These are phyloP conservation scores for Spodoptera exigua DNA, from an alignment of 2,888 invertebrate species.

Conservation along the genomic window DNA sequence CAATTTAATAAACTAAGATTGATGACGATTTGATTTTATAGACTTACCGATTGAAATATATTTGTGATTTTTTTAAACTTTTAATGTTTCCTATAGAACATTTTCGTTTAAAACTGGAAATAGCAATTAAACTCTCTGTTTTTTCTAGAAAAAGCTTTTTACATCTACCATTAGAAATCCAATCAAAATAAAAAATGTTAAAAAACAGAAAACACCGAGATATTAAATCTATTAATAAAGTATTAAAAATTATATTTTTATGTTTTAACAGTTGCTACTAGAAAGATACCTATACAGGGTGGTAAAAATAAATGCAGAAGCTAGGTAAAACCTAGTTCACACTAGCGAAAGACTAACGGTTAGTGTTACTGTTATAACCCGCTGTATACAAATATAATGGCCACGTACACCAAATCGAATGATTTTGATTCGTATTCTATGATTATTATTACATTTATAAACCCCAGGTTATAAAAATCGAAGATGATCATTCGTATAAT, in stretches of 20 bases:
- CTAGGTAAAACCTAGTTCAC: slow-evolving; percentile 61
- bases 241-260: slow-evolving; percentile 45
- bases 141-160: slow-evolving; percentile 22
- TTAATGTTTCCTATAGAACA: no score
- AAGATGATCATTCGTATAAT: slow-evolving; percentile 38
- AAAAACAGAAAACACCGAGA: slow-evolving; percentile 41
- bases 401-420: slow-evolving; percentile 51
- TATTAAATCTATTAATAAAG: slow-evolving; percentile 47
- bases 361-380: slow-evolving; percentile 56
- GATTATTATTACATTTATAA: slow-evolving; percentile 50
- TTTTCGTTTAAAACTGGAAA: slow-evolving; percentile 16
- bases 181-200: slow-evolving; percentile 39
- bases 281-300: slow-evolving; percentile 38
- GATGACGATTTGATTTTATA: no score
- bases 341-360: slow-evolving; percentile 58
- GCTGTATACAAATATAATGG: slow-evolving; percentile 60
- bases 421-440: slow-evolving; percentile 58
- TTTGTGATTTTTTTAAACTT: no score
- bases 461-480: slow-evolving; percentile 42
- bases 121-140: slow-evolving; percentile 9
- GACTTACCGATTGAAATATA: no score
- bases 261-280: slow-evolving; percentile 39
- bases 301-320: slow-evolving; percentile 55
- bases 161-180: slow-evolving; percentile 12
- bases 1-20: no score